phyloP scores from a whole-genome alignment of 1,140 invertebrate genomes.

The Atta colombica region DNA sequence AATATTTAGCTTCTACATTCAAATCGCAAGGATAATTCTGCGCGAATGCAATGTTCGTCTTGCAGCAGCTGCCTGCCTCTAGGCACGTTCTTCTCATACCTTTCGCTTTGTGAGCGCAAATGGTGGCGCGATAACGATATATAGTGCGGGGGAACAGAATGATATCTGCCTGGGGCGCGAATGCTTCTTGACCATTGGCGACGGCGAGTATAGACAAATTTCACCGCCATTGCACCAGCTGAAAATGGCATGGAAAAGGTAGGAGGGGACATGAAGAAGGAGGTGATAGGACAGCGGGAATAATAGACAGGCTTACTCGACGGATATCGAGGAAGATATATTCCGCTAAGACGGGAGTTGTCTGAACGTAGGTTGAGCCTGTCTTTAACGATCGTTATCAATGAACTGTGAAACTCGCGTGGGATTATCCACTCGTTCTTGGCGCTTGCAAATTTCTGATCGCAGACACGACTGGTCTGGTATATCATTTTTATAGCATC shows the following conservation, averaged over 20 bases:
- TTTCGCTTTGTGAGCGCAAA: not conserved
- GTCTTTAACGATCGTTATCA: constrained; percentile 76
- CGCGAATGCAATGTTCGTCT: not conserved
- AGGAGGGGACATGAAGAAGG: constrained; percentile 25
- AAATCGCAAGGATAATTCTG: not conserved
- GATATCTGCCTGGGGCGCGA: constrained; percentile 53
- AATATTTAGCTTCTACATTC: not conserved
- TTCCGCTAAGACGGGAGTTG: constrained; percentile 21
- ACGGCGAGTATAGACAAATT: constrained; percentile 45
- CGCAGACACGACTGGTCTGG: not conserved
- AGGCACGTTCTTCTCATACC: not conserved
- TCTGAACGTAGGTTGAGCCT: constrained; percentile 69
- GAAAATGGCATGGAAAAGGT: constrained; percentile 74
- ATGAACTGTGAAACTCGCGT: constrained; percentile 79
- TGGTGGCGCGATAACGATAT: constrained; percentile 22
- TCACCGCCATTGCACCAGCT: constrained; percentile 62
- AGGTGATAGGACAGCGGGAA: constrained; percentile 4
- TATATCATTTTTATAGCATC: not conserved
- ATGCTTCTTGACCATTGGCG: constrained; percentile 57
- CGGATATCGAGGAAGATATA: constrained; percentile 34
- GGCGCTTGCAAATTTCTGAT: constrained; percentile 42
- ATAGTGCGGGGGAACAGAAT: not conserved
- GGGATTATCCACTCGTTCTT: constrained; percentile 71
- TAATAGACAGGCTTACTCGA: constrained; percentile 8
- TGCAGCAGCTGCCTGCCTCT: not conserved